Conservation (phyloP, 2,888 invertebrate genomes). For the Salticus scenicus region DNA sequence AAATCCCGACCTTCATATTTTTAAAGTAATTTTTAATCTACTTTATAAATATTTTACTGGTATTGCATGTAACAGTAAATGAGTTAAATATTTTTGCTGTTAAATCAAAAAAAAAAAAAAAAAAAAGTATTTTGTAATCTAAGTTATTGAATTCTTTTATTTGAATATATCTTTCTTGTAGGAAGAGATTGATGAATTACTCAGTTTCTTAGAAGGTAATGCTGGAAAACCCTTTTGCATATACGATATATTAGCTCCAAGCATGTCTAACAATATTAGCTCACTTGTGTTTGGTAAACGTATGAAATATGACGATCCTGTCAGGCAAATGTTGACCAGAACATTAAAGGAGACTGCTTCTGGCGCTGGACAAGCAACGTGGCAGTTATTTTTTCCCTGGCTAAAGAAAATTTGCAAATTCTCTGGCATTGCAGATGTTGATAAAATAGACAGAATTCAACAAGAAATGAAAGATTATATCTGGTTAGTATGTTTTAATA, state of each 20-base stretch:
- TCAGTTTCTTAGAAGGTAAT: background rate
- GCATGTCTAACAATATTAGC: constrained; percentile 70
- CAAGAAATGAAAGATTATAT: background rate
- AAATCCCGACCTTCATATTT: too few species aligned
- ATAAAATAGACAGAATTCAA: background rate
- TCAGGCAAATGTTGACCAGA: constrained; percentile 6
- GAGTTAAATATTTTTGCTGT: too few species aligned
- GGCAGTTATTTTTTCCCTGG: constrained; percentile 34
- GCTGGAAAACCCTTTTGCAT: background rate
- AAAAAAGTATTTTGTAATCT: too few species aligned
- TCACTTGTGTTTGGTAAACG: constrained; percentile 70
- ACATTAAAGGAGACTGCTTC: background rate
- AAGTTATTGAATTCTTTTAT: too few species aligned
- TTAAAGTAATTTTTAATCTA: too few species aligned
- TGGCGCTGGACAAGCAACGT: background rate
- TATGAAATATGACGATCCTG: constrained; percentile 62
- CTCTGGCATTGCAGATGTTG: constrained; percentile 22
- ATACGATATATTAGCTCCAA: constrained; percentile 19
- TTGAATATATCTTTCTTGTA: background rate
- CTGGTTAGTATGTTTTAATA: background rate
- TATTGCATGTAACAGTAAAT: too few species aligned
- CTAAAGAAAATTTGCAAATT: background rate
- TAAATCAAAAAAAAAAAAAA: too few species aligned
- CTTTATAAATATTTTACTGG: too few species aligned
- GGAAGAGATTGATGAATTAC: background rate